Evolutionary conservation across 2,888 invertebrate genomes (phyloP).

Genomic region (Cecidostiba fungosa): DNA sequence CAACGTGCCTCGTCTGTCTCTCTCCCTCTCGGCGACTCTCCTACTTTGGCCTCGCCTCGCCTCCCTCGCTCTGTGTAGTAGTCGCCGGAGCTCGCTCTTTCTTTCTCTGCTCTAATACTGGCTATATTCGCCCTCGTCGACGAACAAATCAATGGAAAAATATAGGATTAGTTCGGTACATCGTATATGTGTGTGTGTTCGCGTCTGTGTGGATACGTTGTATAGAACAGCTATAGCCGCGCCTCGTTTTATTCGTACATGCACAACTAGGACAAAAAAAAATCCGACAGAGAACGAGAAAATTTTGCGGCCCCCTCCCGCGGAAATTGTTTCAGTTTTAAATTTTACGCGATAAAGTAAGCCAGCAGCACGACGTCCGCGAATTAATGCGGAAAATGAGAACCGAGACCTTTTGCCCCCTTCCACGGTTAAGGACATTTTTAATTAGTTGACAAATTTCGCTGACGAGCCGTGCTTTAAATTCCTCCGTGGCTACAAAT

Average conservation of each 20-base stretch:
- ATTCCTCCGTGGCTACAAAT: constrained; percentile 15
- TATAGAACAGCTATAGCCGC: not conserved
- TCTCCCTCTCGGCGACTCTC: constrained; percentile 65
- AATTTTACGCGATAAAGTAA: constrained; percentile 51
- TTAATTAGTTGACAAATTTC: constrained; percentile 64
- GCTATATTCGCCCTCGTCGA: constrained; percentile 68
- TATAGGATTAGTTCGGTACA: constrained; percentile 72
- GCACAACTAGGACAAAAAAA: constrained; percentile 16
- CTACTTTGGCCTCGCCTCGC: constrained; percentile 76
- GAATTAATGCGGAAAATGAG: constrained; percentile 58
- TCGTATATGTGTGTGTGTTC: constrained; percentile 33
- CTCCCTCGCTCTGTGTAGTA: constrained; percentile 60
- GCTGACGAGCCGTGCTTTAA: constrained; percentile 13
- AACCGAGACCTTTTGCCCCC: constrained; percentile 25
- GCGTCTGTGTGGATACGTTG: not conserved
- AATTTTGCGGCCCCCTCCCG: constrained; percentile 5
- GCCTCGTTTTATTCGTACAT: constrained; percentile 30
- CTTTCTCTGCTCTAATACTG: constrained; percentile 69
- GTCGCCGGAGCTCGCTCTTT: constrained; percentile 46
- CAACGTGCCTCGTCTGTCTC: constrained; percentile 63
- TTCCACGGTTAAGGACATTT: constrained; percentile 51
- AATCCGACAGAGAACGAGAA: constrained; percentile 13
- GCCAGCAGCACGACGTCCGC: constrained; percentile 21
- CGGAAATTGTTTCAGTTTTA: constrained; percentile 58
- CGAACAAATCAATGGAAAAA: constrained; percentile 78